These are phyloP conservation scores for Apotomis turbidana DNA, from an alignment of 2,888 invertebrate species.

Conservation along the genomic window DNA sequence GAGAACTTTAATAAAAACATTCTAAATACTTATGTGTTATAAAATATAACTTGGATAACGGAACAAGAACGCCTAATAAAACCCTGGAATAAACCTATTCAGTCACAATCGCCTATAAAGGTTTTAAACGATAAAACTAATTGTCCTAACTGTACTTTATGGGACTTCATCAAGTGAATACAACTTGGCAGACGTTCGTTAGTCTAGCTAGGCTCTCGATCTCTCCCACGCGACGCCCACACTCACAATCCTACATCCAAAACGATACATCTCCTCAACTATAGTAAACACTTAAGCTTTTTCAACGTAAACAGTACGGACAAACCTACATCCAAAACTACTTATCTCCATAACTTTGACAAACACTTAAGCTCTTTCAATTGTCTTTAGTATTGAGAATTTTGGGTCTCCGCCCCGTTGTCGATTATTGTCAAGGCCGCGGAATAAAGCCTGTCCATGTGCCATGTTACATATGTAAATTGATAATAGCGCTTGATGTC, in stretches of 20 bases:
- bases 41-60: not conserved
- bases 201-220: slow-evolving; percentile 39
- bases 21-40: not conserved
- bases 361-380: slow-evolving; percentile 4
- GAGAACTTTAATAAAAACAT: too few relatives aligned
- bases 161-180: slow-evolving; percentile 20
- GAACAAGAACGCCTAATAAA: slow-evolving; percentile 6
- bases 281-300: not conserved
- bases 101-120: not conserved
- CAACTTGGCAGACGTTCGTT: slow-evolving; percentile 36
- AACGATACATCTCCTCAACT: slow-evolving; percentile 6
- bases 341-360: not conserved
- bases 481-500: slow-evolving; percentile 32
- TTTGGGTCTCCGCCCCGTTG: slow-evolving; percentile 44
- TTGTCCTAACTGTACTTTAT: slow-evolving; percentile 36
- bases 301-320: not conserved
- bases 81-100: not conserved
- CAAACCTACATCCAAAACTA: not conserved
- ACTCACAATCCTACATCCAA: not conserved
- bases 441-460: slow-evolving; percentile 41
- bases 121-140: slow-evolving; percentile 17
- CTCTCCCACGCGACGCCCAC: slow-evolving; percentile 66
- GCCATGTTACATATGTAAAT: slow-evolving; percentile 39
- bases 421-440: slow-evolving; percentile 44
- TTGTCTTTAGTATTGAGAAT: slow-evolving; percentile 20